Conservation (phyloP, 2,113 vertebrate genomes). For the Azemiops feae region DNA sequence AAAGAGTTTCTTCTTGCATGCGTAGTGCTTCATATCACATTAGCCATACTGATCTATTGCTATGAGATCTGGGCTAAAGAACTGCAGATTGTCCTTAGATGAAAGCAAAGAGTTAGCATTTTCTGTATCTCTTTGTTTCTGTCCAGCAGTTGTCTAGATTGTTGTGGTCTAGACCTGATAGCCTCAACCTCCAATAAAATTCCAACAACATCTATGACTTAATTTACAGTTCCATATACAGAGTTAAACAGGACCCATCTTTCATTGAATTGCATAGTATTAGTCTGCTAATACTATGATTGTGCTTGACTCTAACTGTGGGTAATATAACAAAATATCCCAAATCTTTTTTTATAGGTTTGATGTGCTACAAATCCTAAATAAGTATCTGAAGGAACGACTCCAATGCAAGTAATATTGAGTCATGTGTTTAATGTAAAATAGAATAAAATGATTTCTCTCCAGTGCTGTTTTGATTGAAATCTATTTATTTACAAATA, state of each 20-base stretch:
- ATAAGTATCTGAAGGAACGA: background rate
- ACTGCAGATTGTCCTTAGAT: background rate
- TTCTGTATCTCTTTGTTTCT: background rate
- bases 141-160: background rate
- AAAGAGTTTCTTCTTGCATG: background rate
- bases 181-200: background rate
- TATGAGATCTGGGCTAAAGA: background rate
- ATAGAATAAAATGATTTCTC: slow-evolving; percentile 8
- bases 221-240: background rate
- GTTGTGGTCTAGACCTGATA: background rate
- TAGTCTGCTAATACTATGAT: background rate
- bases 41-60: background rate
- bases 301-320: background rate
- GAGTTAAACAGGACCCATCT: background rate
- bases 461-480: slow-evolving; percentile 39
- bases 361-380: background rate
- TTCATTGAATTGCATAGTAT: too few relatives aligned
- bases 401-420: background rate
- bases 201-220: background rate
- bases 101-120: background rate
- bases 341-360: background rate
- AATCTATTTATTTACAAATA: slow-evolving; percentile 14
- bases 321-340: background rate
- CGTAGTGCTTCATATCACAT: background rate
- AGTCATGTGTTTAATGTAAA: background rate